Percentiles rank a stretch among this genome's conserved stretches.
Evolutionary conservation across 2,113 vertebrate genomes (phyloP).

Genomic region (Cacatua alba): DNA sequence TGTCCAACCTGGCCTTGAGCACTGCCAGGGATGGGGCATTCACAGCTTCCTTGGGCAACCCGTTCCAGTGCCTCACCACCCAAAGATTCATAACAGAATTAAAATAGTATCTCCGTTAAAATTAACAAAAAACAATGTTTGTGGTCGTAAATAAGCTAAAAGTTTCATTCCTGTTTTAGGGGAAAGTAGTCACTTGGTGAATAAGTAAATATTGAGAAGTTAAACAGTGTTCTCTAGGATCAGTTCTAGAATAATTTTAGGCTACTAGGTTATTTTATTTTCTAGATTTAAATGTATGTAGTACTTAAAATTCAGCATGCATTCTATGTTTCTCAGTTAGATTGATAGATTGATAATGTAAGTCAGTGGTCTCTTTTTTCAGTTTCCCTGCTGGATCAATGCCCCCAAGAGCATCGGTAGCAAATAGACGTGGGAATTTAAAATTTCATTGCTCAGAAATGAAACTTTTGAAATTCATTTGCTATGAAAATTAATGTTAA

Average conservation of each 20-base stretch:
- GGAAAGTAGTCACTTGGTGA: neutral
- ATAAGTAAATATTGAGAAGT: neutral
- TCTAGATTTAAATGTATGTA: neutral
- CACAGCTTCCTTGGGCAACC: neutral
- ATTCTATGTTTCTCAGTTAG: neutral
- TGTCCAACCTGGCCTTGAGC: neutral
- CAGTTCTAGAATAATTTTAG: neutral
- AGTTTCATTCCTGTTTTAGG: neutral
- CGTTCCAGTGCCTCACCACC: neutral
- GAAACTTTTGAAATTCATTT: neutral
- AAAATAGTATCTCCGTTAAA: neutral
- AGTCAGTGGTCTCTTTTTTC: neutral
- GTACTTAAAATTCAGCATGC: neutral
- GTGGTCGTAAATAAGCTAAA: neutral
- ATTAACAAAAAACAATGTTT: neutral
- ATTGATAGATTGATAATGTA: neutral
- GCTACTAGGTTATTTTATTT: neutral
- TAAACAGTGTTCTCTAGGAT: neutral
- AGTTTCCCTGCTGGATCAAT: neutral
- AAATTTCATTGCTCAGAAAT: neutral
- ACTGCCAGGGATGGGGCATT: neutral
- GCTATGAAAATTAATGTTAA: slow-evolving; percentile 19
- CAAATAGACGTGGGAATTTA: neutral
- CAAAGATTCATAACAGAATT: neutral
- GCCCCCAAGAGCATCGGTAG: neutral